Conservation (phyloP, 2,113 vertebrate species). For the Dicentrarchus labrax region DNA sequence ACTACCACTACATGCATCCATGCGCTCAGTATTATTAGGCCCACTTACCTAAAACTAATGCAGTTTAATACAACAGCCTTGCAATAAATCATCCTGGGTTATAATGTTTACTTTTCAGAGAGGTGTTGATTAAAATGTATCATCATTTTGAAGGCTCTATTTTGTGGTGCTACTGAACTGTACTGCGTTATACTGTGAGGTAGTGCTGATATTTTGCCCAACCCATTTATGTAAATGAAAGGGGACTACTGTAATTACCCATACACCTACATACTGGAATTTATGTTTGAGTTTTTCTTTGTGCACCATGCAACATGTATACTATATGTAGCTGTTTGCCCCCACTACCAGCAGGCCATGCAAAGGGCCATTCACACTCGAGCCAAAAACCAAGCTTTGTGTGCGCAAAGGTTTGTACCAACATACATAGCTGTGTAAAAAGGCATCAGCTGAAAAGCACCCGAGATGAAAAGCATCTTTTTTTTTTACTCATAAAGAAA, state of each 20-base stretch:
- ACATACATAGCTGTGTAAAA: constrained; percentile 38
- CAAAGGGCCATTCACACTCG: constrained; percentile 47
- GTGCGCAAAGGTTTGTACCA: constrained; percentile 36
- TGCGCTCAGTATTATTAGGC: neutral
- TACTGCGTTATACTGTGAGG: rapidly evolving
- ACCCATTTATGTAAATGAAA: no score
- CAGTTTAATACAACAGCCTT: neutral
- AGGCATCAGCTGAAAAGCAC: constrained; percentile 64
- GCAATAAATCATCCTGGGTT: neutral
- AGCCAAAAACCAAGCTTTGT: constrained; percentile 51
- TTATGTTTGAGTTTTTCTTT: neutral
- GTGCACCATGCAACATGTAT: neutral
- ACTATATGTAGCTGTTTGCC: neutral
- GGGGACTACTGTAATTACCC: no score
- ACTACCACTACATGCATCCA: neutral
- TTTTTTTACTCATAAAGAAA: constrained; percentile 48
- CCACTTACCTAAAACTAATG: neutral
- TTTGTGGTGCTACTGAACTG: neutral
- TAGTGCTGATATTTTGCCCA: no score
- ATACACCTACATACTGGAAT: no score
- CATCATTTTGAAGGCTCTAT: neutral
- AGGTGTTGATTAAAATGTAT: neutral
- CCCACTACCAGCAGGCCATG: constrained; percentile 24
- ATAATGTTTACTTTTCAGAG: neutral
- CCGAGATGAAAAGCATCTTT: constrained; percentile 54